Conservation (phyloP, 1,140 invertebrate genomes). For the Anoplolepis gracilipes region DNA sequence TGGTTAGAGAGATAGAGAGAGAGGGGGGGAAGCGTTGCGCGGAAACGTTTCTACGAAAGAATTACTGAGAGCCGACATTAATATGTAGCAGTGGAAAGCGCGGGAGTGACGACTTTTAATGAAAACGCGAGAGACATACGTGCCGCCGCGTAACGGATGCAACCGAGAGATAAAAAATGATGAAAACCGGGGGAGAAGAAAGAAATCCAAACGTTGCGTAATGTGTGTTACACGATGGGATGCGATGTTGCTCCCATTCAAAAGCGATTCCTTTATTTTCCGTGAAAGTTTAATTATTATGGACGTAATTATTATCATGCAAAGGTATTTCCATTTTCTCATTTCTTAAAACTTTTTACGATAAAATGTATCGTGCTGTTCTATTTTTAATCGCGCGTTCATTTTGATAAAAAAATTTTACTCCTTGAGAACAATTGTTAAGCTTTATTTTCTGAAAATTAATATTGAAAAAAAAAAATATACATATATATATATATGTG, state of each 20-base stretch:
- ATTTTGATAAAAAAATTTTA: neutral
- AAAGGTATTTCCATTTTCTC: neutral
- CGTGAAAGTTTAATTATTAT: neutral
- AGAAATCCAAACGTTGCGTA: neutral
- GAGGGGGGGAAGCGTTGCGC: neutral
- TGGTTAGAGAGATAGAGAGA: neutral
- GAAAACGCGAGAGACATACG: constrained; percentile 56
- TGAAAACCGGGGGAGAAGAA: neutral
- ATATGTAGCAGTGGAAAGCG: constrained; percentile 56
- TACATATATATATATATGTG: too few species aligned
- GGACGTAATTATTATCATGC: neutral
- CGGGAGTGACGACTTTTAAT: constrained; percentile 60
- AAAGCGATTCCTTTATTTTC: neutral
- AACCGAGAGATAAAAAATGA: constrained; percentile 44
- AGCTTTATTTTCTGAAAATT: neutral
- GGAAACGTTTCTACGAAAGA: constrained; percentile 56
- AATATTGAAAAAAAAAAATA: neutral
- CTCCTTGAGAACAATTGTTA: neutral
- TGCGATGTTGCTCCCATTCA: neutral
- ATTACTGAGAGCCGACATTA: constrained; percentile 50
- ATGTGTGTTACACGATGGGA: constrained; percentile 6
- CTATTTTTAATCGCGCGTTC: neutral
- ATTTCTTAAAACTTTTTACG: neutral
- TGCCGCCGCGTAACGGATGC: constrained; percentile 40
- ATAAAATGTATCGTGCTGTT: neutral